Conservation (phyloP, 1,140 invertebrate species). For the Prorops nasuta region DNA sequence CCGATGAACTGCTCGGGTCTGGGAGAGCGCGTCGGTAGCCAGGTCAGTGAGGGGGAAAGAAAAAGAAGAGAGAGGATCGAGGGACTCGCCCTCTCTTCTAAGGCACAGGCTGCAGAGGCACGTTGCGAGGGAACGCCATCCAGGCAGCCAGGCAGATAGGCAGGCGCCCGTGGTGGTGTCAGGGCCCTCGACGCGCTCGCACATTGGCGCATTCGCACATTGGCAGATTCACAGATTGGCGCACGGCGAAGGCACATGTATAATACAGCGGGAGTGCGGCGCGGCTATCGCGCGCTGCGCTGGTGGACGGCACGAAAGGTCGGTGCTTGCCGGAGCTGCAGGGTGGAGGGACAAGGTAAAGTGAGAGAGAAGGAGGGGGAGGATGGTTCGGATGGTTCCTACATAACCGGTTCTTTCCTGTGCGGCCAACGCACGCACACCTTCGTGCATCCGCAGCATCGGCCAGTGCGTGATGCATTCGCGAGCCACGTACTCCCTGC, state of each 20-base stretch:
- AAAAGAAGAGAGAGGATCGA: conserved; percentile 20
- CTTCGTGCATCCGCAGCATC: conserved; percentile 10
- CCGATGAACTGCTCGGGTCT: conserved; percentile 14
- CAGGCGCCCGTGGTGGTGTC: conserved; percentile 30
- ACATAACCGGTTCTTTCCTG: conserved; percentile 49
- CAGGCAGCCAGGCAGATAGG: conserved; percentile 32
- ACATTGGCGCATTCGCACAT: neutral
- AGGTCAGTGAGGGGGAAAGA: conserved; percentile 9
- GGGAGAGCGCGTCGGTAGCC: conserved; percentile 22
- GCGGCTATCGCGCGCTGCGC: too few relatives aligned
- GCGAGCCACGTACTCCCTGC: conserved; percentile 14
- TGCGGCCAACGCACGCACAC: conserved; percentile 20
- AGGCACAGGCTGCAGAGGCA: too few relatives aligned
- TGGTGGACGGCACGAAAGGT: conserved; percentile 25
- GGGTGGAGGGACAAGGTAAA: conserved; percentile 17
- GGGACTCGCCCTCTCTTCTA: conserved; percentile 25
- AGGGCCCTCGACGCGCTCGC: conserved; percentile 11
- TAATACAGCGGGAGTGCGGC: conserved; percentile 33
- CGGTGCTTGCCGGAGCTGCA: conserved; percentile 17
- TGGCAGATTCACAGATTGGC: neutral
- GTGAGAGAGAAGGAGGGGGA: conserved; percentile 24
- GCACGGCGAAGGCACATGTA: conserved; percentile 5
- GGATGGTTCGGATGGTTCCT: conserved; percentile 39
- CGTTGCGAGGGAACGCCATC: too few relatives aligned
- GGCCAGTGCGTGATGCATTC: conserved; percentile 9